A percentile compares a stretch with the other conserved stretches of the same genome.
These are phyloP conservation scores for Panagrolaimus sp. DNA, from an alignment of 1,140 invertebrate species.

Conservation along the genomic window DNA sequence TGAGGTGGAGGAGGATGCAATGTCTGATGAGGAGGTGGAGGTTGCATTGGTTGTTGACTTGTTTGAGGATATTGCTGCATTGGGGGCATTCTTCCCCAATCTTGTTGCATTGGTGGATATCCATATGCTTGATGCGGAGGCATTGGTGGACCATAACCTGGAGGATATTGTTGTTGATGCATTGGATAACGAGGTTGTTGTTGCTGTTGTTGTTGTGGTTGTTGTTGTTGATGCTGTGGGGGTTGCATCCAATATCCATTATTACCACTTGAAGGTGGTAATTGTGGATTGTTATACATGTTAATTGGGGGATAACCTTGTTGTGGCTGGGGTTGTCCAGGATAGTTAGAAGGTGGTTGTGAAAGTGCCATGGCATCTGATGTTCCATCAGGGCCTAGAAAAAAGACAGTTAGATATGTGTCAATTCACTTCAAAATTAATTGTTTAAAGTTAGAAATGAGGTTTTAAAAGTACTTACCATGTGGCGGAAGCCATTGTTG, in stretches of 20 bases:
- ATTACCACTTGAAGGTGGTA: too few species aligned
- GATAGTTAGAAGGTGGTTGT: neutral
- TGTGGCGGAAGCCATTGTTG: neutral
- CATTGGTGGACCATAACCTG: too few species aligned
- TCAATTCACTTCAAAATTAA: too few species aligned
- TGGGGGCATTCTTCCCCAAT: conserved; percentile 8
- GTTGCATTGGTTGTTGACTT: neutral
- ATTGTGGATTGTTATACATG: too few species aligned
- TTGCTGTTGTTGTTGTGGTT: neutral
- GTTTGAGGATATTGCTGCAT: neutral
- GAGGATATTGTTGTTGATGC: neutral
- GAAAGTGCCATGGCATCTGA: neutral
- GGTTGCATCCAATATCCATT: too few species aligned
- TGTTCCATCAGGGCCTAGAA: too few species aligned
- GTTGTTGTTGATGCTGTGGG: too few species aligned
- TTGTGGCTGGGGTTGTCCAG: neutral
- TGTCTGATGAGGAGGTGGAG: neutral
- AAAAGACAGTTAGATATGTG: too few species aligned
- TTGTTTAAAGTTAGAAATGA: too few species aligned
- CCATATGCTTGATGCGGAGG: neutral
- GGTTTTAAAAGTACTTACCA: too few species aligned
- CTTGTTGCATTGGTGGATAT: neutral
- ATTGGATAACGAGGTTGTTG: conserved; percentile 9
- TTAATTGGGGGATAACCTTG: too few species aligned
- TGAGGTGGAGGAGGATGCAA: neutral